phyloP scores from a whole-genome alignment of 2,113 vertebrate genomes.

The Podilymbus podiceps region DNA sequence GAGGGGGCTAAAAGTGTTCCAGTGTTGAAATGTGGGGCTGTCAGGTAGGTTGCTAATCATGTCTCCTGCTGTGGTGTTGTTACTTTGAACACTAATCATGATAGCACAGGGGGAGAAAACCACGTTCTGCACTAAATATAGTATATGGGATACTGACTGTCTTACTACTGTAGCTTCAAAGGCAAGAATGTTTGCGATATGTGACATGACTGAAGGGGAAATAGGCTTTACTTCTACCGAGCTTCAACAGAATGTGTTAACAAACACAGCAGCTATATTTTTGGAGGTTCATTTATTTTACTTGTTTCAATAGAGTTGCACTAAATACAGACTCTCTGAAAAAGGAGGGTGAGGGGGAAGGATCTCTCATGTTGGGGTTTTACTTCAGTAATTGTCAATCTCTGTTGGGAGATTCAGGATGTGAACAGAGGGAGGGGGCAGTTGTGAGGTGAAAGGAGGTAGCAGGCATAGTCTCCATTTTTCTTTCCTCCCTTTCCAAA shows the following conservation, averaged over 20 bases:
- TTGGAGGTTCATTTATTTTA: neutral
- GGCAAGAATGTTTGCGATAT: neutral
- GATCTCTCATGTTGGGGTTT: neutral
- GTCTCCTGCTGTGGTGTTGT: neutral
- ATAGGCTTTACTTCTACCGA: neutral
- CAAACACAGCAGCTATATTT: neutral
- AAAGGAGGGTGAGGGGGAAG: neutral
- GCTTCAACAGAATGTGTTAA: neutral
- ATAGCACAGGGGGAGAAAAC: neutral
- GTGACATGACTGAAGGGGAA: neutral
- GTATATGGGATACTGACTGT: neutral
- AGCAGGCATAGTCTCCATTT: neutral
- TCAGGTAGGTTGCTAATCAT: neutral
- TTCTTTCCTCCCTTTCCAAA: neutral
- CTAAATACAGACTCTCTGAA: neutral
- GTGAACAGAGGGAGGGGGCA: neutral
- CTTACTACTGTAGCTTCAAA: neutral
- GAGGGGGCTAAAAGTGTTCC: neutral
- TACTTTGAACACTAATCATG: neutral
- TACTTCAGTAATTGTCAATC: neutral
- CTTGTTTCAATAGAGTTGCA: neutral
- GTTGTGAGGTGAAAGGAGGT: neutral
- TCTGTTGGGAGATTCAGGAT: neutral
- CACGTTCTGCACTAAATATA: neutral
- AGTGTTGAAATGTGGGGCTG: neutral